Conservation (phyloP, 2,888 invertebrate species). For the Drosophila pseudotakahashii region DNA sequence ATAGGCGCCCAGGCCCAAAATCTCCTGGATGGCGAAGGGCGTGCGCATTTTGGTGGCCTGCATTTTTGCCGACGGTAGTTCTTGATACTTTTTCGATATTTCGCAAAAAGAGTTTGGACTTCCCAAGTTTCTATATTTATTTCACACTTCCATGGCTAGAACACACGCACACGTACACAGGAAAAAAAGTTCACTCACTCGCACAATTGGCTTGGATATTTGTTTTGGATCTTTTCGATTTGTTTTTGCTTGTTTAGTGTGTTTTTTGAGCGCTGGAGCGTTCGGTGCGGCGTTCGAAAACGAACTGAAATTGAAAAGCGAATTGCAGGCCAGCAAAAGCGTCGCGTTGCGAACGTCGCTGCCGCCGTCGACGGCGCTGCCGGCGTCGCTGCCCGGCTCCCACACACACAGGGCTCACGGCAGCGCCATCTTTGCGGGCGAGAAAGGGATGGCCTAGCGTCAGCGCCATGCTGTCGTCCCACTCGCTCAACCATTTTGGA, state of each 20-base stretch:
- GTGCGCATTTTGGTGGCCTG: slow-evolving; percentile 84
- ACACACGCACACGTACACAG: slow-evolving; percentile 10
- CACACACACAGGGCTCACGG: slow-evolving; percentile 12
- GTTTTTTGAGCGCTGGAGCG: slow-evolving; percentile 10
- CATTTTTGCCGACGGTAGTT: slow-evolving; percentile 73
- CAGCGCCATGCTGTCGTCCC: slow-evolving; percentile 8
- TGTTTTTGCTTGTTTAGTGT: background rate
- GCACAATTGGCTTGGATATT: slow-evolving; percentile 11
- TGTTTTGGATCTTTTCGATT: background rate
- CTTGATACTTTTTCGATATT: too few relatives aligned
- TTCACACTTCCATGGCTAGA: slow-evolving; percentile 28
- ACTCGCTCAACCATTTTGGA: slow-evolving; percentile 2
- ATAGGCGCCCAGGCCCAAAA: slow-evolving; percentile 82
- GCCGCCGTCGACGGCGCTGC: slow-evolving; percentile 43
- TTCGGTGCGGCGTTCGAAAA: slow-evolving; percentile 72
- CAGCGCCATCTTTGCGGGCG: slow-evolving; percentile 69
- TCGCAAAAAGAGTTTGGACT: slow-evolving; percentile 1
- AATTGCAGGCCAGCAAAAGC: slow-evolving; percentile 75
- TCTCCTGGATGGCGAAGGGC: slow-evolving; percentile 84
- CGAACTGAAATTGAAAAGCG: slow-evolving; percentile 79
- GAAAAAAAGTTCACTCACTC: slow-evolving; percentile 6
- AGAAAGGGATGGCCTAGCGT: slow-evolving; percentile 47
- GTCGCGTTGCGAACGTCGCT: slow-evolving; percentile 30
- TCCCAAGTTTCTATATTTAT: too few relatives aligned
- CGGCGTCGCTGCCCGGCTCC: slow-evolving; percentile 48